A percentile compares a stretch with the other conserved stretches of the same genome.
Conservation (phyloP, 1,140 invertebrate genomes). For the Holotrichia oblita region DNA sequence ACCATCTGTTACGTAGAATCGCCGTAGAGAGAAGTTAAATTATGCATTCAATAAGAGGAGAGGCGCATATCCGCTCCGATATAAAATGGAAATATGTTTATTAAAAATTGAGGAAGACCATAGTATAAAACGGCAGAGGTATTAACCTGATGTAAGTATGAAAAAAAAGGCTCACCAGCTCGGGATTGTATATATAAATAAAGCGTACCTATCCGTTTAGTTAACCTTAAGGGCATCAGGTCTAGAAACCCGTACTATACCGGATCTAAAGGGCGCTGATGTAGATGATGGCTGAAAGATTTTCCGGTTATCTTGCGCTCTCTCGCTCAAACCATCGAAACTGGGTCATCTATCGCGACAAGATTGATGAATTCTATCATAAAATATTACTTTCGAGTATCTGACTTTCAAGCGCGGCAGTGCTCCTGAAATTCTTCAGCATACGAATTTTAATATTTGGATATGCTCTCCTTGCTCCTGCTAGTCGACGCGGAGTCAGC, state of each 20-base stretch:
- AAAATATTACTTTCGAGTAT: slow-evolving; percentile 21
- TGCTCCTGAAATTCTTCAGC: background rate
- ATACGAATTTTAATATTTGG: slow-evolving; percentile 4
- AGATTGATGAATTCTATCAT: slow-evolving; percentile 11
- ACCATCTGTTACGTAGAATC: background rate
- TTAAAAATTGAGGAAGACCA: background rate
- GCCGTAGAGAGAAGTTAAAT: no score
- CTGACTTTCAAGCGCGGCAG: background rate
- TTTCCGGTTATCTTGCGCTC: background rate
- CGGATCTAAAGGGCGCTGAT: background rate
- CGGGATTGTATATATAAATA: background rate
- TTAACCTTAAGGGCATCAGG: background rate
- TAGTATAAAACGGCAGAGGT: background rate
- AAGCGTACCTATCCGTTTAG: background rate
- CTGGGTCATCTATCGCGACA: slow-evolving; percentile 9
- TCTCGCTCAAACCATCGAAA: background rate
- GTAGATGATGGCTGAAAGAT: background rate
- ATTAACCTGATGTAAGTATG: background rate
- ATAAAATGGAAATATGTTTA: background rate
- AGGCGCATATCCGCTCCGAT: background rate
- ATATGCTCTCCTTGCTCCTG: background rate
- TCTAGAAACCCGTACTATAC: background rate
- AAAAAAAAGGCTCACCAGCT: background rate
- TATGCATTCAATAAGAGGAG: background rate
- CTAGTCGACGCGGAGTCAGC: background rate